These are phyloP conservation scores for Chamaea fasciata DNA, from an alignment of 2,113 vertebrate species.

Conservation along the genomic window DNA sequence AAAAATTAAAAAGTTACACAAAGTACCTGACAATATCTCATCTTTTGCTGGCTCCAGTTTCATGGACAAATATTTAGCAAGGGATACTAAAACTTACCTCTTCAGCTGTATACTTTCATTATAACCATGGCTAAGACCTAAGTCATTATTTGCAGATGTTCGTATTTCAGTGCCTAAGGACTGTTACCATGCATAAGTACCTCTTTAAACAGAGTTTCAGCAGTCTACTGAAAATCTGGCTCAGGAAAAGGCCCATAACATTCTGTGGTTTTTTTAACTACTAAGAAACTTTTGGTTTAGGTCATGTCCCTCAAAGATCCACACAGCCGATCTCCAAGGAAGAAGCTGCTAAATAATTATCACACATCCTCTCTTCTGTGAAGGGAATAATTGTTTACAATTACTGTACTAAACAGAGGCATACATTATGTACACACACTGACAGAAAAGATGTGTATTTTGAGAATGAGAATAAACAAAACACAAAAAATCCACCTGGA, in stretches of 20 bases:
- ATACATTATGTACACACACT: not conserved
- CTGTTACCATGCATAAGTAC: not conserved
- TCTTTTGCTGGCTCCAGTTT: not conserved
- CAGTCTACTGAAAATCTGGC: not conserved
- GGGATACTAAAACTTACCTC: not conserved
- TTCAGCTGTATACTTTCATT: not conserved
- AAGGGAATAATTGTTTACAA: not conserved
- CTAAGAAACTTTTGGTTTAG: not conserved
- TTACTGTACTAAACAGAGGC: not conserved
- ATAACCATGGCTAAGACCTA: not conserved
- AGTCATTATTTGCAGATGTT: not conserved
- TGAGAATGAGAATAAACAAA: not conserved
- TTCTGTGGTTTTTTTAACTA: not conserved
- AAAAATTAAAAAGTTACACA: not conserved
- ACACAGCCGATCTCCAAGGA: not conserved
- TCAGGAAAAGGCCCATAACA: not conserved
- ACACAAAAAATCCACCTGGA: not conserved
- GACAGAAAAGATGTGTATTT: not conserved
- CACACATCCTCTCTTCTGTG: not conserved
- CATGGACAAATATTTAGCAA: not conserved
- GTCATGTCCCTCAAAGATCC: not conserved
- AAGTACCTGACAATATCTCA: not conserved
- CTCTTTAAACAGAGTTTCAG: not conserved
- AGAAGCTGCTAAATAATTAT: not conserved
- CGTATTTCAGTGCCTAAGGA: not conserved